Base-by-base conservation (phyloP, 2,797 vertebrate genomes). In the Cynodonichthys magdalenae region DNA sequence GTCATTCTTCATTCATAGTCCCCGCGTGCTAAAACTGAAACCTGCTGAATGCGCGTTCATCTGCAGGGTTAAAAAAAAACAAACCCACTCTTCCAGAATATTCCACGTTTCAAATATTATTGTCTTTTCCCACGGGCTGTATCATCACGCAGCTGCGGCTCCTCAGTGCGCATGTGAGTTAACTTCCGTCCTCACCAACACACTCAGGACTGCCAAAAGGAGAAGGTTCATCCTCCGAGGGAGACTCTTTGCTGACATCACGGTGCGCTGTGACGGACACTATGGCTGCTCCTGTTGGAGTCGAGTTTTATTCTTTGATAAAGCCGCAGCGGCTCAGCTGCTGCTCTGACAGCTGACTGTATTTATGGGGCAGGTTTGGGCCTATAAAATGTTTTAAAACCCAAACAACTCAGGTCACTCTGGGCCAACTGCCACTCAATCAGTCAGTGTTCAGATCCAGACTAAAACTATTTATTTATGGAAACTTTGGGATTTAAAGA, bases 1-100 rank as follows among this genome's bases (percentile, higher is more conserved):
- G 89, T 93, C 91, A 93, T 93, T 92, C 89, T 87, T 91, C 71
- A 84, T 71, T 88, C 87, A 91, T 90, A 19, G 66, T 91, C 87
- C 66, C 80, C 63, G 66, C 69, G 68, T 68, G 63, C 49, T 61
- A 50, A 45, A 64, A 66, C 50, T 70, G 65, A 49, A 68, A 63
- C 41, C n/a, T 19, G 14, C 18, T 4, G 1, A 36, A 10, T 20
- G 56, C 34, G 15, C 59, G 46, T 48, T 75, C 79, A 88, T 87
- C 31, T 2, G 17, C 36, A 28, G 20, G 1, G 17, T 29, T 5
- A 2, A 28, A 27, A 15, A 12, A 19, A 31, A 20, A 6, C 1
- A 12, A 15, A 20, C 34, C 5, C 12, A 3, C 56, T 62, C 49
- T 28, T 60, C 36, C 56, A 39, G 31, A 27, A 19, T 59, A 9